Conservation (phyloP, 2,888 invertebrate genomes). For the Nowickia ferox region DNA sequence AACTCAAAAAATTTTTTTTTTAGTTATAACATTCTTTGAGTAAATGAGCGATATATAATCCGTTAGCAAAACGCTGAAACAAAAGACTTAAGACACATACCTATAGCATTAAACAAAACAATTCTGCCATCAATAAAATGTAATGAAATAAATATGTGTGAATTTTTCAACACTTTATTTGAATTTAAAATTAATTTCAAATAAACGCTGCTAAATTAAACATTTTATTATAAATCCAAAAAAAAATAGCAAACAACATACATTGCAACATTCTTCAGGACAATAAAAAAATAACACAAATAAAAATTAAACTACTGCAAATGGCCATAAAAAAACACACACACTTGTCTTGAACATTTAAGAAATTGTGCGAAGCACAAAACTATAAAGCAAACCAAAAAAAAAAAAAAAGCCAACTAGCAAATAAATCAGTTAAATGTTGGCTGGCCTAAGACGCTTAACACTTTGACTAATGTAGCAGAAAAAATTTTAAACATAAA, state of each 20-base stretch:
- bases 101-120: not conserved
- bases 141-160: constrained; percentile 10
- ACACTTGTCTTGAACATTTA: constrained; percentile 62
- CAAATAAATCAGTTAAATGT: not conserved
- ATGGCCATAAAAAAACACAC: constrained; percentile 45
- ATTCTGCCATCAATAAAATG: constrained; percentile 10
- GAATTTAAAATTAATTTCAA: constrained; percentile 23
- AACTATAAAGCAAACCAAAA: constrained; percentile 4
- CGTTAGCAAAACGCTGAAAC: no score
- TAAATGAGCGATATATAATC: no score
- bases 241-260: not conserved
- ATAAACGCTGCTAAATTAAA: constrained; percentile 39
- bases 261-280: constrained; percentile 20
- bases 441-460: not conserved
- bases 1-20: no score
- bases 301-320: constrained; percentile 14
- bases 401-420: not conserved
- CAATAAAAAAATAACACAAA: constrained; percentile 14
- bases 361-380: constrained; percentile 44
- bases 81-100: constrained; percentile 22
- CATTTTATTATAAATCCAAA: constrained; percentile 32
- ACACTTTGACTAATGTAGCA: not conserved
- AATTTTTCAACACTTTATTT: constrained; percentile 49
- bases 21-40: no score
- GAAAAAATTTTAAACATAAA: not conserved